Evolutionary conservation across 2,113 vertebrate genomes (phyloP), one percentile per base, ranked within the genome.

Genomic region (Cisticola juncidis): DNA sequence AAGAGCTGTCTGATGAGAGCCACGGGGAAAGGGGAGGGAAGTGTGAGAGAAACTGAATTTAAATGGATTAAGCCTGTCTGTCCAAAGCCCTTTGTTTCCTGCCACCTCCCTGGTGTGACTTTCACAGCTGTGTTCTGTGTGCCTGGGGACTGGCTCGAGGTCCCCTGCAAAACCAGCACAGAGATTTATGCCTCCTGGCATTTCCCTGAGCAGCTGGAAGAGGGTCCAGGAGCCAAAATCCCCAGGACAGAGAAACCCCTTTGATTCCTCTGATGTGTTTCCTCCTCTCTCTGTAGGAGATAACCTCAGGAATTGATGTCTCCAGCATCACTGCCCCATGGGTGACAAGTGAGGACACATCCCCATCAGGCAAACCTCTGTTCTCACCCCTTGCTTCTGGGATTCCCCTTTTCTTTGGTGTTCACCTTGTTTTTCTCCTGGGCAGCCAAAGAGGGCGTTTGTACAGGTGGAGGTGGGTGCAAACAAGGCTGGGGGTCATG

Each of bases 31-130:
- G 81, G 69, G 40, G 70, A 73, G 77, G 56, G 90, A 79, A 84
- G 84, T 56, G 91, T 56, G 70, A 79, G 53, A 92, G 38, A 90
- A 94, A 94, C 42, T 66, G 78, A 93, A 80, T 94, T 82, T 91
- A 91, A 96, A 95, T 85, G 69, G 83, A 78, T 97, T 91, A 91
- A 66, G 86, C 72, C 80, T 81, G 36, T 90, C 89, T 92, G 47
- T 85, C 61, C 54, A 14, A 91, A 92, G 84, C 47, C 62, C 58
- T 93, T 95, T 93, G 95, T 94, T 95, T 96, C 51, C 87, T 93
- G 93, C 38, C 84, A 54, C 94, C 50, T 91, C 87, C 91, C 93
- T 80, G 87, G 87, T 95, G 96, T 86, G 94, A 95, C 74, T 91
- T 91, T 96, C 91, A 89, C 95, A 91, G 73, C 50, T 80, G 58